These are phyloP conservation scores for Hemiscyllium ocellatum DNA, from an alignment of 2,113 vertebrate genomes.

Conservation along the genomic window DNA sequence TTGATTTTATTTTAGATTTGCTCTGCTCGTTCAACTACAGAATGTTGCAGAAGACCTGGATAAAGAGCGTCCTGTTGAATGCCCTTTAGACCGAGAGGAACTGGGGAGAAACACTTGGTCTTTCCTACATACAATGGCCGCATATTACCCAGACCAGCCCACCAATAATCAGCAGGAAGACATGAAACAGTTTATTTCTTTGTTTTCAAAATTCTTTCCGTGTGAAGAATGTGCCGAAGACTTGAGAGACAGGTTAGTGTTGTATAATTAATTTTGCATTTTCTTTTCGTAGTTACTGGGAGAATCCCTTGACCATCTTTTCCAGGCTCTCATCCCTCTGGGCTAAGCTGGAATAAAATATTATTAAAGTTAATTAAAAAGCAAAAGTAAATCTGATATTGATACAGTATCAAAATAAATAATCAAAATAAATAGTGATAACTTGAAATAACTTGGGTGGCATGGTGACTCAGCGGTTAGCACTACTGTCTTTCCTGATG, in stretches of 20 bases:
- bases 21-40: neutral
- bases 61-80: constrained; percentile 59
- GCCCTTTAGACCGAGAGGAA: constrained; percentile 82
- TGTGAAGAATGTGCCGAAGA: constrained; percentile 92
- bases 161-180: constrained; percentile 69
- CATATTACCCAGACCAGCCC: constrained; percentile 81
- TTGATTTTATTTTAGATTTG: neutral
- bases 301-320: neutral
- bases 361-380: neutral
- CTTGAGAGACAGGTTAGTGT: constrained; percentile 67
- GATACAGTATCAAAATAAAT: neutral
- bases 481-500: too few species aligned
- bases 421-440: neutral
- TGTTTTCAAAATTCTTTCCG: constrained; percentile 92
- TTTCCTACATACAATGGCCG: constrained; percentile 89
- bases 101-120: constrained; percentile 87
- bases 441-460: neutral
- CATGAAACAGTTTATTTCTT: constrained; percentile 81
- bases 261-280: neutral
- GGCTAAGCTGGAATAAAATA: neutral
- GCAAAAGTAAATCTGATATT: neutral
- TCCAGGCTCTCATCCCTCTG: neutral
- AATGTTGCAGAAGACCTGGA: constrained; percentile 43
- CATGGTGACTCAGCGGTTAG: too few species aligned
- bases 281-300: neutral